A percentile compares a stretch with the other conserved stretches of the same genome.
Evolutionary conservation across 1,140 invertebrate genomes (phyloP).

Genomic region (Anthonomus grandis): DNA sequence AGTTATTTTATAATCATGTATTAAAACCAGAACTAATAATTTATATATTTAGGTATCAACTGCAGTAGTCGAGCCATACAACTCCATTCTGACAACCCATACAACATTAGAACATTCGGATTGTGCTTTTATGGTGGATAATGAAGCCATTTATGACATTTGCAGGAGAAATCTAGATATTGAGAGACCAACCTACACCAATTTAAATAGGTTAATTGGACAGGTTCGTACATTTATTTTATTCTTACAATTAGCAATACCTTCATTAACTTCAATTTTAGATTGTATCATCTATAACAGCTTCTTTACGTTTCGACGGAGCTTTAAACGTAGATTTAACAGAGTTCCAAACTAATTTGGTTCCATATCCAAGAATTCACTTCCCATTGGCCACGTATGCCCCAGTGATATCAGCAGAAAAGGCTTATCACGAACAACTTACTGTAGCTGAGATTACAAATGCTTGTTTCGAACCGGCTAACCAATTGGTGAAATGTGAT

Average conservation of each 20-base stretch:
- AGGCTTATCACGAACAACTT: constrained; percentile 77
- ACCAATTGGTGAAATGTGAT: constrained; percentile 86
- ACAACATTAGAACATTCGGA: constrained; percentile 77
- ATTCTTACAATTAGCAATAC: constrained; percentile 12
- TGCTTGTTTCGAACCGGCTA: constrained; percentile 76
- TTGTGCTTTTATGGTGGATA: constrained; percentile 85
- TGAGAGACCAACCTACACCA: constrained; percentile 75
- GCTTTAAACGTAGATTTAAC: constrained; percentile 86
- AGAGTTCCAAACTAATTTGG: constrained; percentile 86
- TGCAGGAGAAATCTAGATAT: constrained; percentile 84
- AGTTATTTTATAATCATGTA: background rate
- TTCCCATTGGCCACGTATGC: constrained; percentile 77
- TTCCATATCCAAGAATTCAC: constrained; percentile 78
- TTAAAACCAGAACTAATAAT: constrained; percentile 23
- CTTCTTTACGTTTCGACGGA: constrained; percentile 82
- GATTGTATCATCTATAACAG: constrained; percentile 81
- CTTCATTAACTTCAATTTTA: background rate
- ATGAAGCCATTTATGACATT: constrained; percentile 89
- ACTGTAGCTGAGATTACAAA: constrained; percentile 79
- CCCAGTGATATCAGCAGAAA: constrained; percentile 75
- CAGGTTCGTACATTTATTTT: constrained; percentile 54
- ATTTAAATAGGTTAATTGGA: constrained; percentile 77
- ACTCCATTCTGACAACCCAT: constrained; percentile 75
- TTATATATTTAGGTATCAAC: constrained; percentile 58
- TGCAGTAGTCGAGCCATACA: constrained; percentile 84